phyloP scores from a whole-genome alignment of 2,888 invertebrate genomes.

The Lobophora halterata region DNA sequence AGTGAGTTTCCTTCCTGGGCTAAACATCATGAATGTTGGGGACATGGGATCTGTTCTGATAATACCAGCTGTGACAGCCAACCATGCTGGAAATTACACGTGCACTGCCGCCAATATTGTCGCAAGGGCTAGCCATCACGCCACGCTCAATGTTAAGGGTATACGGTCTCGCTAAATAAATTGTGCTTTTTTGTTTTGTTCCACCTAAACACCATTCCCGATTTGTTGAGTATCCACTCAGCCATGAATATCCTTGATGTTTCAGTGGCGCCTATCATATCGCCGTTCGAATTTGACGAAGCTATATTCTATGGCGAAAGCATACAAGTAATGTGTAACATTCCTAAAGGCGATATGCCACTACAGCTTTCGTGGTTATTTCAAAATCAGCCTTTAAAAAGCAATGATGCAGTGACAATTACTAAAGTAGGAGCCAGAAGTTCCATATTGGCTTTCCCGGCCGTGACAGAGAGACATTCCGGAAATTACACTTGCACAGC shows the following conservation, averaged over 20 bases:
- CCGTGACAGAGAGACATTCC: constrained; percentile 84
- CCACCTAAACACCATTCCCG: constrained; percentile 32
- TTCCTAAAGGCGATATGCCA: constrained; percentile 86
- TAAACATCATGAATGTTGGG: constrained; percentile 83
- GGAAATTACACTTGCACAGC: constrained; percentile 90
- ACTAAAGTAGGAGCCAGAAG: constrained; percentile 82
- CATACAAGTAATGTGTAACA: constrained; percentile 79
- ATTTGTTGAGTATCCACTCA: constrained; percentile 13
- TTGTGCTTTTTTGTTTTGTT: constrained; percentile 56
- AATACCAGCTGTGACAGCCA: constrained; percentile 85
- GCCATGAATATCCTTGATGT: constrained; percentile 29
- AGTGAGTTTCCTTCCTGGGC: constrained; percentile 79
- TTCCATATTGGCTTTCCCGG: constrained; percentile 83
- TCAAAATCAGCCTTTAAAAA: constrained; percentile 76
- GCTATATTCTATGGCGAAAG: constrained; percentile 81
- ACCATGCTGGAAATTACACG: constrained; percentile 85
- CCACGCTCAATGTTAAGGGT: constrained; percentile 85
- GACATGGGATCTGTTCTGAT: constrained; percentile 84
- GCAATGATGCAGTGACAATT: constrained; percentile 68
- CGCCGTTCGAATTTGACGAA: constrained; percentile 80
- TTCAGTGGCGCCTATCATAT: constrained; percentile 82
- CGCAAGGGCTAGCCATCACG: constrained; percentile 81
- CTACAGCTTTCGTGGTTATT: constrained; percentile 86
- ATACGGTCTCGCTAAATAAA: constrained; percentile 54
- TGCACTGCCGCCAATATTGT: constrained; percentile 84